These are phyloP conservation scores for Albula glossodonta DNA, from an alignment of 2,113 vertebrate genomes.

Conservation along the genomic window DNA sequence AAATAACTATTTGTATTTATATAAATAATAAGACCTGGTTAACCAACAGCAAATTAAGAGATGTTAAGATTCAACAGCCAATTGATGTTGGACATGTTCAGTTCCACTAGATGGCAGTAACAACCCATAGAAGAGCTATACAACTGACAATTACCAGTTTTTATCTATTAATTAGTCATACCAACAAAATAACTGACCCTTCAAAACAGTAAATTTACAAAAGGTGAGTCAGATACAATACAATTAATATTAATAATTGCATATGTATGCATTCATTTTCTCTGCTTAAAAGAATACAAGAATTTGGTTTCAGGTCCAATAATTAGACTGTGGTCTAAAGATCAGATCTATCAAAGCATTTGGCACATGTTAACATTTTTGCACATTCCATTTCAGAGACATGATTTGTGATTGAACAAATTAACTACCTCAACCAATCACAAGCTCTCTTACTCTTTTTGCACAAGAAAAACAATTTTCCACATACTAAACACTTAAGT, in stretches of 20 bases:
- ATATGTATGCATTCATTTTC: neutral
- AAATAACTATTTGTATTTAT: too few relatives aligned
- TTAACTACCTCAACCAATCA: too few relatives aligned
- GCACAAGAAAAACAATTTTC: too few relatives aligned
- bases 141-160: neutral
- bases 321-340: too few relatives aligned
- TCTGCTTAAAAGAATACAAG: neutral
- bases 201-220: neutral
- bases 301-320: too few relatives aligned
- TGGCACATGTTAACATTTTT: too few relatives aligned
- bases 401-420: too few relatives aligned
- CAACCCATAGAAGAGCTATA: neutral
- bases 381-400: too few relatives aligned
- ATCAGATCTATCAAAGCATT: too few relatives aligned
- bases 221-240: neutral
- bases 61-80: neutral
- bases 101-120: constrained; percentile 3
- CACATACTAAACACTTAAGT: too few relatives aligned
- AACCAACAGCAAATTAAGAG: neutral
- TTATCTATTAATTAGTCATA: neutral
- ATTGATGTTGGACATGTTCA: neutral
- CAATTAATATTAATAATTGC: neutral
- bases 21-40: neutral
- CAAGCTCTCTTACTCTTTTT: too few relatives aligned
- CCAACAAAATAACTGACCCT: neutral